A percentile compares a stretch with the other conserved stretches of the same genome.
Evolutionary conservation across 2,797 vertebrate genomes (phyloP).

Genomic region (Brachyalestes nurse): DNA sequence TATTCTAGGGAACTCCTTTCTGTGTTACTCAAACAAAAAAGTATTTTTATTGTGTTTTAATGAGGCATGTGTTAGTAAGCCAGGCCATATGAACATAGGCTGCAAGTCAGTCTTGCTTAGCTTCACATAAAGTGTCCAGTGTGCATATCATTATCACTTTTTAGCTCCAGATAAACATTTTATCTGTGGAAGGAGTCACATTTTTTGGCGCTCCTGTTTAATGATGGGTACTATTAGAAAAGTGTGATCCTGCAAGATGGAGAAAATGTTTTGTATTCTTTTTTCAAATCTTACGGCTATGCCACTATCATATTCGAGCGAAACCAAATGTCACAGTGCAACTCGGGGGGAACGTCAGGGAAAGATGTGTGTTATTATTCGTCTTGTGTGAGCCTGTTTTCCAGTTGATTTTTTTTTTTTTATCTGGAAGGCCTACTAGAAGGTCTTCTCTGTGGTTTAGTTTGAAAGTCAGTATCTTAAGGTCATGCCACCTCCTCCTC

Average conservation of each 20-base stretch:
- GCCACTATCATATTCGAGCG: no score
- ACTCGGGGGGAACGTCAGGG: background rate
- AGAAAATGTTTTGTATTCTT: background rate
- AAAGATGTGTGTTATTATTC: background rate
- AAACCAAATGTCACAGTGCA: background rate
- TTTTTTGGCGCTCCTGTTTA: background rate
- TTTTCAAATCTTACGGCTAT: background rate
- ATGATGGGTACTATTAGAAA: background rate
- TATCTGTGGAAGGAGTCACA: background rate
- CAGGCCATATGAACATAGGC: background rate
- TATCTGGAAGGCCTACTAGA: no score
- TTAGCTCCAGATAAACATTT: background rate
- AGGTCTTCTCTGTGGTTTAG: constrained; percentile 4
- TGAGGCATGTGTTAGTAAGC: background rate
- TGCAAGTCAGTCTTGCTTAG: background rate
- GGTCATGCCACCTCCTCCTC: constrained; percentile 1
- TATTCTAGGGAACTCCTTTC: background rate
- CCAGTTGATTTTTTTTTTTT: background rate
- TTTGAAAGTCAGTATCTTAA: constrained; percentile 8
- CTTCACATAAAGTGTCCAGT: background rate
- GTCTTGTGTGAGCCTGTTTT: background rate
- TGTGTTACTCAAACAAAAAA: background rate
- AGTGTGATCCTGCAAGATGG: background rate
- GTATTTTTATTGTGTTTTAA: background rate
- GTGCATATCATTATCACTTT: no score